phyloP scores from a whole-genome alignment of 2,888 invertebrate species.

The Notocelia uddmanniana region DNA sequence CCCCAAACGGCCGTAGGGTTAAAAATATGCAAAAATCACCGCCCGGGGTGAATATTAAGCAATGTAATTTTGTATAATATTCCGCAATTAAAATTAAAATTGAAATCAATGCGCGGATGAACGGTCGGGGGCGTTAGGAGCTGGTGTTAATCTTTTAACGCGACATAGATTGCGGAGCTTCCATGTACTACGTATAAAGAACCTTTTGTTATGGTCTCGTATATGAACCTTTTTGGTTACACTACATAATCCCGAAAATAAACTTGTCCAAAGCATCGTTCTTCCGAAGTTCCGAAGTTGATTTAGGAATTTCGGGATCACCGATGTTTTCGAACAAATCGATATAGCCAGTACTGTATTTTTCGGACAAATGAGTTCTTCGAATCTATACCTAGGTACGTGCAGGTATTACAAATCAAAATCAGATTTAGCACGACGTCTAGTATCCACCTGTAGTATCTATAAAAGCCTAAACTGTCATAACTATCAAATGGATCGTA shows the following conservation, averaged over 20 bases:
- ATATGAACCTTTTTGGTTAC: not conserved
- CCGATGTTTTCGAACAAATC: no score
- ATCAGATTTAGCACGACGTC: not conserved
- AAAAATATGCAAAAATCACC: conserved; percentile 84
- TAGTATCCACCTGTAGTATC: not conserved
- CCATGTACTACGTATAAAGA: no score
- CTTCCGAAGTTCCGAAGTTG: no score
- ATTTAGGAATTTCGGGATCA: no score
- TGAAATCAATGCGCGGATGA: conserved; percentile 85
- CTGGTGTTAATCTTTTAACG: conserved; percentile 57
- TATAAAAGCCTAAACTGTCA: conserved; percentile 48
- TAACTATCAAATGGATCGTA: conserved; percentile 51
- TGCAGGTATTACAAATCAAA: no score
- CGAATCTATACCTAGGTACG: no score
- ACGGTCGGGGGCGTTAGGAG: conserved; percentile 53
- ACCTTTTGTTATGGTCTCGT: not conserved
- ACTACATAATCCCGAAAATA: not conserved
- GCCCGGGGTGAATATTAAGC: conserved; percentile 83
- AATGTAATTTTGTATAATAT: conserved; percentile 85
- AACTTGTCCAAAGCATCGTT: no score
- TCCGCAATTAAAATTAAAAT: conserved; percentile 86
- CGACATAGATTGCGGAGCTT: conserved; percentile 51
- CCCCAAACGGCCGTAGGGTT: conserved; percentile 65
- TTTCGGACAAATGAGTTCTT: no score
- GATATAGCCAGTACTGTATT: no score